Base-by-base conservation (phyloP, 1,140 invertebrate species). In the Sinonovacula constricta region DNA sequence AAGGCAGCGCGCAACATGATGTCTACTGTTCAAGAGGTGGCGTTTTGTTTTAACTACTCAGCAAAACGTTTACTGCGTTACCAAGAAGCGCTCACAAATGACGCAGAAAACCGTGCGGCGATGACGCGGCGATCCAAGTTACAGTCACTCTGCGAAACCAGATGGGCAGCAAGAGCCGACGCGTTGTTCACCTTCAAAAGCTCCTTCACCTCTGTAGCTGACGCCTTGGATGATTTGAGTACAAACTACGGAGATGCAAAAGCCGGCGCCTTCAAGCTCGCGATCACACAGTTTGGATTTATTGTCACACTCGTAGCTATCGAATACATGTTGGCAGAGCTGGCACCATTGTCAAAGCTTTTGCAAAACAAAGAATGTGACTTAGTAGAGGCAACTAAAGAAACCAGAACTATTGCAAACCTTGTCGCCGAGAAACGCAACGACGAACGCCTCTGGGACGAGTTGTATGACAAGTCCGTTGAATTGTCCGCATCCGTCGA, bases 41-140 rank as follows among this genome's bases (percentile, higher is more conserved):
- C 39, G 1, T 80, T 80, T 67, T 63, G n/a, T 36, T 75, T 76
- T 34, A 45, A 60, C 14, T 75, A n/a, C n/a, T n/a, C n/a, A n/a
- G n/a, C n/a, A n/a, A n/a, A n/a, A n/a, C n/a, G n/a, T n/a, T n/a
- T n/a, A n/a, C n/a, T n/a, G n/a, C n/a, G n/a, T n/a, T n/a, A n/a
- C n/a, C n/a, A n/a, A n/a, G n/a, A n/a, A n/a, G n/a, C n/a, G n/a
- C n/a, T n/a, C n/a, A n/a, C n/a, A n/a, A n/a, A n/a, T n/a, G n/a
- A n/a, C n/a, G n/a, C n/a, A n/a, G n/a, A n/a, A n/a, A n/a, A n/a
- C n/a, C n/a, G n/a, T n/a, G n/a, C n/a, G n/a, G n/a, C n/a, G n/a
- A 49, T 10, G 10, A 49, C 10, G 45, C 45, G n/a, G 45, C 10
- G 45, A 49, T 12, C 45, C 45, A 49, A 49, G 45, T 49, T 49